Evolutionary conservation across 2,797 vertebrate genomes (phyloP), one percentile per base, ranked within the genome.

Genomic region (Botia almorhae): DNA sequence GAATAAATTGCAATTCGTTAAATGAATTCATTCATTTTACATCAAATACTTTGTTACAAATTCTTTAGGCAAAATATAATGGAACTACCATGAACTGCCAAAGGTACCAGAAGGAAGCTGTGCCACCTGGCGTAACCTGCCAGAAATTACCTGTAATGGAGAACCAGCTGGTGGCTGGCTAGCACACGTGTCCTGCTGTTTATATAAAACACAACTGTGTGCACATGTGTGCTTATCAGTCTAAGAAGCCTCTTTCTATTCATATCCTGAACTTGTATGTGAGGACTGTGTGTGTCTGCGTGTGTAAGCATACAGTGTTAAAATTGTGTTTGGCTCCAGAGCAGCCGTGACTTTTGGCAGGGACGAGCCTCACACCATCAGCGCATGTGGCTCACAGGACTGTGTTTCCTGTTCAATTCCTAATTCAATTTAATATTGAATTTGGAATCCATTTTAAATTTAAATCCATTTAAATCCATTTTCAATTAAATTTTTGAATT

Each of bases 261-360:
- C 26, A 8, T 11, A 51, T 48, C 56, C 26, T 14, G 48, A 68
- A 56, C 74, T 43, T 69, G 53, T 36, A 51, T 71, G 60, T 61
- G 71, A 55, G 26, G 50, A 11, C 53, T 76, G 63, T 69, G 58
- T 69, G 58, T 78, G 33, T 78, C 14, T 53, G 43, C 19, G 48
- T 36, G 70, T 71, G 74, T 68, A 43, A 48, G 75, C 69, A 69
- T 82, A 67, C 65, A 88, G 91, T 92, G 91, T 92, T 91, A 92
- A 90, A 89, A 92, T 89, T 89, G 88, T 89, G 86, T 84, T 82
- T 84, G 85, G 87, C 89, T 93, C 90, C 91, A 92, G 86, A 84
- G 89, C 88, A 92, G 84, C 90, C 89, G 90, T 89, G 87, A 92
- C 88, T 90, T 88, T 91, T 93, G 90, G 92, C 89, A 90, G 83